phyloP scores from a whole-genome alignment of 2,113 vertebrate species.

The Oncorhynchus tshawytscha region DNA sequence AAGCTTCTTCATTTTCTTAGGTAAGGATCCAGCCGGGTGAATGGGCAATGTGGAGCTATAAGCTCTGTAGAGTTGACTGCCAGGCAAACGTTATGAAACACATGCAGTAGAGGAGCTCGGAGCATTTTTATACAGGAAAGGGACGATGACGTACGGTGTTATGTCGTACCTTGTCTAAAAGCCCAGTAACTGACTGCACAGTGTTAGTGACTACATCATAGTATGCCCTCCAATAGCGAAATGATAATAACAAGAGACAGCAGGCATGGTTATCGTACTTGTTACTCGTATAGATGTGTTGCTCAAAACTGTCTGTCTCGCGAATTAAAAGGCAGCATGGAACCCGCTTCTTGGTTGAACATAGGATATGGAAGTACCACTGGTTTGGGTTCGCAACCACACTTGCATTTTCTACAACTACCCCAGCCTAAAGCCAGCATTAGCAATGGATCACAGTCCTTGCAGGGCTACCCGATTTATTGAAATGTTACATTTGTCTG shows the following conservation, averaged over 20 bases:
- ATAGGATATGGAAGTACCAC: neutral
- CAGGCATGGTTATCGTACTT: too few relatives aligned
- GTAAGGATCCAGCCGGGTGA: slow-evolving; percentile 15
- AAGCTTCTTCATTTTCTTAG: slow-evolving; percentile 41
- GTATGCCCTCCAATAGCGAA: slow-evolving; percentile 61
- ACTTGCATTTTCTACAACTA: too few relatives aligned
- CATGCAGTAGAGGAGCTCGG: slow-evolving; percentile 44
- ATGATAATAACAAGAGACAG: slow-evolving; percentile 50
- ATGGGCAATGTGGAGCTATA: slow-evolving; percentile 29
- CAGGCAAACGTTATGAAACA: slow-evolving; percentile 57
- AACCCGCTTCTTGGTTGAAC: neutral
- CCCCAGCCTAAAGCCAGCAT: too few relatives aligned
- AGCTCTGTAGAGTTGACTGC: slow-evolving; percentile 41
- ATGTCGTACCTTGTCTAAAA: slow-evolving; percentile 65
- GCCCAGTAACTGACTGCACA: slow-evolving; percentile 55
- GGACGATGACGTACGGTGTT: slow-evolving; percentile 65
- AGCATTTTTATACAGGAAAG: slow-evolving; percentile 62
- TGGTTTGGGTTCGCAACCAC: neutral
- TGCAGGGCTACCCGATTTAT: too few relatives aligned
- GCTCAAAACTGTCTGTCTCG: too few relatives aligned
- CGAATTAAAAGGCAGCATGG: neutral
- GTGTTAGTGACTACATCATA: slow-evolving; percentile 51
- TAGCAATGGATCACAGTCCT: too few relatives aligned
- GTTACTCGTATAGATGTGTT: too few relatives aligned
- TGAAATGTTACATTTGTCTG: too few relatives aligned